Percentiles rank a stretch among this genome's conserved stretches.
Evolutionary conservation across 2,113 vertebrate genomes (phyloP).

Genomic region (Onychorhynchus coronatus): DNA sequence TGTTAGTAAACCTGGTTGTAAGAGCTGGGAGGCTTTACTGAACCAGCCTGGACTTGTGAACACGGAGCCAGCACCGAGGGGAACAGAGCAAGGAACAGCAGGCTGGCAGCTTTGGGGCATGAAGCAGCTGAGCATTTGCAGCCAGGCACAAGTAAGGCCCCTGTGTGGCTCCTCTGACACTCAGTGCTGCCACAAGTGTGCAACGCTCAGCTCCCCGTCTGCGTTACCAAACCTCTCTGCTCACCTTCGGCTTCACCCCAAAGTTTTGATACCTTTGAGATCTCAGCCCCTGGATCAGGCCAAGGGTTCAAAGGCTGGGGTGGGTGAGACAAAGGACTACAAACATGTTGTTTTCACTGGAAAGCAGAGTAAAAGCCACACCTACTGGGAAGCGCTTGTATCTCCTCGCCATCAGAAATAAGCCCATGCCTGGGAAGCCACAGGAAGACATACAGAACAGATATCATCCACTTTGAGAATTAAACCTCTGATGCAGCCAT

Average conservation of each 20-base stretch:
- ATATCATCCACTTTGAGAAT: not conserved
- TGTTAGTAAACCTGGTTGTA: slow-evolving; percentile 58
- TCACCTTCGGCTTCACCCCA: not conserved
- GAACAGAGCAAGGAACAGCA: not conserved
- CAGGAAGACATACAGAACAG: not conserved
- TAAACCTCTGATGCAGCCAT: not conserved
- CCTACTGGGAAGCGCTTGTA: not conserved
- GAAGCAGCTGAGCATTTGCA: not conserved
- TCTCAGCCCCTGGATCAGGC: not conserved
- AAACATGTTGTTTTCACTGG: not conserved
- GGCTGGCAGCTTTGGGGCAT: not conserved
- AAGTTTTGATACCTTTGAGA: not conserved
- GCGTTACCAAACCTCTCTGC: not conserved
- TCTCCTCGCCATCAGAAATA: not conserved
- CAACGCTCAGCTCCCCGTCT: not conserved
- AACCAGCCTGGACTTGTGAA: not conserved
- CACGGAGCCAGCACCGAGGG: accelerated
- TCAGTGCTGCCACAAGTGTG: not conserved
- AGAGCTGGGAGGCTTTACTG: not conserved
- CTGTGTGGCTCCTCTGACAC: not conserved
- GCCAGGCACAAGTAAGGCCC: not conserved
- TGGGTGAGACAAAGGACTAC: not conserved
- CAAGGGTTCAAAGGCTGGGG: not conserved
- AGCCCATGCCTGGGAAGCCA: not conserved
- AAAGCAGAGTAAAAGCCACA: not conserved